Evolutionary conservation across 1,140 invertebrate species (phyloP).

Genomic region (Diorhabda carinulata): DNA sequence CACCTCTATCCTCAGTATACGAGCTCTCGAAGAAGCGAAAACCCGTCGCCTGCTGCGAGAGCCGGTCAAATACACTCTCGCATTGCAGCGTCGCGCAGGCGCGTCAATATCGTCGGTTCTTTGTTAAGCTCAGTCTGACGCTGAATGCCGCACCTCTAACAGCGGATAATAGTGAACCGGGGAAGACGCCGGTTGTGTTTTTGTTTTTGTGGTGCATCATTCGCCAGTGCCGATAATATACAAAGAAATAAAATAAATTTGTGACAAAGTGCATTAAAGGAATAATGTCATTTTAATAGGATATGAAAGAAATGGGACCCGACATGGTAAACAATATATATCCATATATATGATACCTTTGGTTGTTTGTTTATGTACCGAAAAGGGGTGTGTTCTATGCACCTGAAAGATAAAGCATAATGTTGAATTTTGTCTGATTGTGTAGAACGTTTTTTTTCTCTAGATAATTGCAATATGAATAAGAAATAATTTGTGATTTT

Average conservation of each 20-base stretch:
- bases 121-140: conserved; percentile 39
- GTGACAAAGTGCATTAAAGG: conserved; percentile 1
- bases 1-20: background rate
- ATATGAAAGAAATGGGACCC: conserved; percentile 72
- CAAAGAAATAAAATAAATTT: background rate
- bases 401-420: background rate
- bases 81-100: conserved; percentile 32
- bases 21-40: background rate
- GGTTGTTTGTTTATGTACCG: conserved; percentile 53
- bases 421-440: conserved; percentile 5
- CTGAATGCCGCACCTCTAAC: conserved; percentile 33
- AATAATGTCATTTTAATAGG: conserved; percentile 37
- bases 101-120: conserved; percentile 26
- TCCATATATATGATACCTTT: conserved; percentile 34
- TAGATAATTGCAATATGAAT: background rate
- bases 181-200: conserved; percentile 62
- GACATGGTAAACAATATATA: conserved; percentile 62
- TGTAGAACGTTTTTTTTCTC: background rate
- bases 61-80: conserved; percentile 14
- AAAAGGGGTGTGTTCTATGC: conserved; percentile 12
- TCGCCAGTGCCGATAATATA: background rate
- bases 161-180: conserved; percentile 58
- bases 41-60: background rate
- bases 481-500: too few species aligned
- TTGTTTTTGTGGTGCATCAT: conserved; percentile 34